Evolutionary conservation across 2,888 invertebrate species (phyloP), one percentile per base, ranked within the genome.

Genomic region (Tenthredo livida): DNA sequence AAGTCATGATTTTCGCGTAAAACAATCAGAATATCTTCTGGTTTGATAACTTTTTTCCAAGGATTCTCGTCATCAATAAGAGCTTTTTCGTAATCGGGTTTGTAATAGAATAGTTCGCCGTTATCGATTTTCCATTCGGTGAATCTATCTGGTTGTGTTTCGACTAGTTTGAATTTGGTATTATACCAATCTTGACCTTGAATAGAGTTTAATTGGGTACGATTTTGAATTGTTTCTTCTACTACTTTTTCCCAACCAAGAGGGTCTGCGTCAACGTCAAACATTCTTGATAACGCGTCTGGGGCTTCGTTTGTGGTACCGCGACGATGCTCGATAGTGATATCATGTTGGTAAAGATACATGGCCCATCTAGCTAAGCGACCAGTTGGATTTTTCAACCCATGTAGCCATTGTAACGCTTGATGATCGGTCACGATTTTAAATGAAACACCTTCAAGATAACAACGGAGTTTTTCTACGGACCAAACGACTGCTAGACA

Each of bases 281-380:
- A 85, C 86, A 86, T 86, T 1, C 86, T 67, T 1, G 86, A 85
- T 10, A 86, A 50, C 0, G 86, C 87, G 12, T 87, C 87, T 3
- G 86, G 86, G 10, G 86, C 87, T 75, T 88, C 87, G 65, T 87
- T 87, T 0, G 67, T 77, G 0, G 86, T 86, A 0, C 88, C 86
- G 0, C 87, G 85, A 5, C 73, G 50, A 21, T 87, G 86, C 25
- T 84, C 77, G 10, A 87, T 50, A 4, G 84, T 80, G n/a, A 86
- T 75, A 10, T 85, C 65, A 12, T 86, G 85, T 37, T 86, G 78
- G 4, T 80, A 86, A 5, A 87, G 65, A 25, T 86, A 85, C 7
- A 87, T 86, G 2, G 86, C 84, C 87, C 87, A 87, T 29, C 88
- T 67, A 5, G 87, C 87, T 10, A 88, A 54, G 17, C 86, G 85